Conservation (phyloP, 1,140 invertebrate genomes). For the Diprion similis region DNA sequence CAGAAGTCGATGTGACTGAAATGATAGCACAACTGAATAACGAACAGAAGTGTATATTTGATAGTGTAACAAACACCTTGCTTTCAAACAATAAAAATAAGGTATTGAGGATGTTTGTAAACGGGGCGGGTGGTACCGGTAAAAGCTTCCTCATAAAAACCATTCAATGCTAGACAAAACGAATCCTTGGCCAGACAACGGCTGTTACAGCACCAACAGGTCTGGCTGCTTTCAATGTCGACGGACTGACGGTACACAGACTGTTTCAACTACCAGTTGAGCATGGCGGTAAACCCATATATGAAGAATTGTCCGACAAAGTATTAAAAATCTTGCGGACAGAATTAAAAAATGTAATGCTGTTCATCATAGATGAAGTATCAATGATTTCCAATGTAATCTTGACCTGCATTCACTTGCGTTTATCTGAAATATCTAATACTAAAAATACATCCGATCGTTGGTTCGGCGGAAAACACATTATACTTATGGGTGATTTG, state of each 20-base stretch:
- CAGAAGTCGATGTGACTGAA: conserved; percentile 22
- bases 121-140: conserved; percentile 31
- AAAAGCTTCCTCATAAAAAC: conserved; percentile 33
- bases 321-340: conserved; percentile 30
- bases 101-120: conserved; percentile 28
- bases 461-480: conserved; percentile 35
- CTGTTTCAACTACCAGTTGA: conserved; percentile 36
- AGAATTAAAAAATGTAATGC: conserved; percentile 33
- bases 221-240: conserved; percentile 40
- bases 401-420: conserved; percentile 26
- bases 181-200: conserved; percentile 31
- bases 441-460: conserved; percentile 28
- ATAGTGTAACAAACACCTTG: conserved; percentile 20
- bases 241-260: conserved; percentile 34
- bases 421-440: conserved; percentile 35
- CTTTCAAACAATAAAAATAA: conserved; percentile 19
- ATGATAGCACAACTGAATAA: conserved; percentile 31
- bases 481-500: too few relatives aligned
- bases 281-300: conserved; percentile 28
- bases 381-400: conserved; percentile 45
- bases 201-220: conserved; percentile 42
- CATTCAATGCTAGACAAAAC: conserved; percentile 29
- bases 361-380: conserved; percentile 38
- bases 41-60: too few relatives aligned
- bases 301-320: conserved; percentile 30